Conservation (phyloP, 2,888 invertebrate species). For the Dione vanillae region DNA sequence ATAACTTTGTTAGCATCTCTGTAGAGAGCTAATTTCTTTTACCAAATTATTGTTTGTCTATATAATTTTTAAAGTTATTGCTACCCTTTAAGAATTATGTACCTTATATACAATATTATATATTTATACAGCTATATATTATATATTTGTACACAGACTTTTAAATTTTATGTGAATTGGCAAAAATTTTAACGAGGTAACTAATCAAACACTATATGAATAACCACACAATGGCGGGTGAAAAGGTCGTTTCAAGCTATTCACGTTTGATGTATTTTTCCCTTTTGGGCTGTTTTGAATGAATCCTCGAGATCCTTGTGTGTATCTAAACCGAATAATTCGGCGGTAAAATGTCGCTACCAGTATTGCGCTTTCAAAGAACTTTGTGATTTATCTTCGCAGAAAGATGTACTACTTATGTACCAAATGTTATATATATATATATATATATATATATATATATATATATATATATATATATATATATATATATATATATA, state of each 20-base stretch:
- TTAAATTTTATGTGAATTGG: neutral
- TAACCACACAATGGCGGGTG: constrained; percentile 21
- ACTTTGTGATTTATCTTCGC: constrained; percentile 15
- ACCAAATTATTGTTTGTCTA: no score
- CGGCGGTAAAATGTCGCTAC: constrained; percentile 29
- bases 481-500: no score
- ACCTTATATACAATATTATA: no score
- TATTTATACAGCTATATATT: no score
- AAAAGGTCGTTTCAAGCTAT: constrained; percentile 24
- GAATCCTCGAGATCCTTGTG: constrained; percentile 31
- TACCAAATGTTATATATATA: no score
- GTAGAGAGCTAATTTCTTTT: no score
- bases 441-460: no score
- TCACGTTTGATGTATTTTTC: constrained; percentile 32
- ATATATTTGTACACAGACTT: no score
- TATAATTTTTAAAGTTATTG: no score
- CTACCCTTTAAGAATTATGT: neutral
- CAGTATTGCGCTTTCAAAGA: constrained; percentile 31
- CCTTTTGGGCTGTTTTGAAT: constrained; percentile 33
- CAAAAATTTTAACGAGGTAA: constrained; percentile 24
- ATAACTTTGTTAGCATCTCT: no score
- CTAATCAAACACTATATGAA: constrained; percentile 29
- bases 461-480: no score
- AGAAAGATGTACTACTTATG: constrained; percentile 7
- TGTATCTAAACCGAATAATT: constrained; percentile 26